Conservation (phyloP, 2,888 invertebrate genomes). For the Lepas anatifera region DNA sequence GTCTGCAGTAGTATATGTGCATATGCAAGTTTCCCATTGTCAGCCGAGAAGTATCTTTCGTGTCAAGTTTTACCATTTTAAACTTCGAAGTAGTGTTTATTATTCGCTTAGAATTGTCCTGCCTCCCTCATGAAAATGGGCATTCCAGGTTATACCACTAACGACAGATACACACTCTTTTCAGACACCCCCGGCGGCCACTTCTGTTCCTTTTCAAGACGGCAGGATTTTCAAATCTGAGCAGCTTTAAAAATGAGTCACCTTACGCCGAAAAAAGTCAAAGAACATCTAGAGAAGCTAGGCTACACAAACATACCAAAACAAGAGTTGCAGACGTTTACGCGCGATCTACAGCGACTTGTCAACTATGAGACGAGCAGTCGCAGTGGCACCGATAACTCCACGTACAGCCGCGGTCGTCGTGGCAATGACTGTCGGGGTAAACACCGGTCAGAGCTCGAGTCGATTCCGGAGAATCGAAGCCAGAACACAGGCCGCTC, state of each 20-base stretch:
- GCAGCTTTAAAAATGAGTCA: neutral
- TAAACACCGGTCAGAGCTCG: neutral
- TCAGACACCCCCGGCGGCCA: neutral
- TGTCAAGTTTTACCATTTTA: too few species aligned
- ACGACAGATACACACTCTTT: conserved; percentile 2
- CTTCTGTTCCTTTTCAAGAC: neutral
- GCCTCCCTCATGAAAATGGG: too few species aligned
- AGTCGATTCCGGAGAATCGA: neutral
- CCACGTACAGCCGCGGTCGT: neutral
- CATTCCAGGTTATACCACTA: too few species aligned
- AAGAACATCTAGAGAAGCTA: neutral
- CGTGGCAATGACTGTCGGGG: neutral
- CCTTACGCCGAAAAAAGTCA: neutral
- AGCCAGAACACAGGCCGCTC: neutral
- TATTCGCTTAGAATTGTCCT: too few species aligned
- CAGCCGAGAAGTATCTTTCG: neutral
- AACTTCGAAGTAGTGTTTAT: too few species aligned
- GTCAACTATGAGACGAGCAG: conserved; percentile 7
- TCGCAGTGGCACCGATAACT: neutral
- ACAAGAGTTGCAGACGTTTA: neutral
- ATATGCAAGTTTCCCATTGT: neutral
- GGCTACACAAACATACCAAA: conserved; percentile 1
- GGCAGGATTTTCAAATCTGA: neutral
- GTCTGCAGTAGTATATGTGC: neutral
- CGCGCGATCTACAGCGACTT: neutral